A percentile compares a stretch with the other conserved stretches of the same genome.
Conservation (phyloP, 2,797 vertebrate genomes). For the Hylomyscus alleni region DNA sequence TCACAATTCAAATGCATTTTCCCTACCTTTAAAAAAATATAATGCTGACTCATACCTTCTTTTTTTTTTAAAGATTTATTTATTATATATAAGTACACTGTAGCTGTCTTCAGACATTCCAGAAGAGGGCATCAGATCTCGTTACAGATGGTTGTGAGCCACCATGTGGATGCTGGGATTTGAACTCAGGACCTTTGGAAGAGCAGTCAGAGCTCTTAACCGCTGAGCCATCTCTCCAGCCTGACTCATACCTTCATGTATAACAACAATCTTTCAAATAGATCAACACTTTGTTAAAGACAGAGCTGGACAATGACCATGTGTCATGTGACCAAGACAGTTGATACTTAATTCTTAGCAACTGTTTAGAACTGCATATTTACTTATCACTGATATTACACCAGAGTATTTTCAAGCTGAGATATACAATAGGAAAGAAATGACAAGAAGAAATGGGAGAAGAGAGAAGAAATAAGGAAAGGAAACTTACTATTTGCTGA, state of each 20-base stretch:
- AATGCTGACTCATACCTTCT: background rate
- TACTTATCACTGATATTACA: background rate
- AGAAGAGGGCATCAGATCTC: too few species aligned
- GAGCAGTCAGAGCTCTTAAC: too few species aligned
- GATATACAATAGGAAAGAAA: slow-evolving; percentile 31
- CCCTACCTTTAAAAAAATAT: background rate
- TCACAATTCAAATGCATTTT: slow-evolving; percentile 55
- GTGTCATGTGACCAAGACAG: slow-evolving; percentile 24
- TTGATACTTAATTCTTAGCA: slow-evolving; percentile 30
- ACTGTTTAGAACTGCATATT: background rate
- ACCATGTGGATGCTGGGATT: too few species aligned
- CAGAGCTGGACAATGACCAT: slow-evolving; percentile 41
- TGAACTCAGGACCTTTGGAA: too few species aligned
- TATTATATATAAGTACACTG: too few species aligned
- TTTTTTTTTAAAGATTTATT: too few species aligned
- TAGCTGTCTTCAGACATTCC: too few species aligned
- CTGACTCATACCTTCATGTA: background rate
- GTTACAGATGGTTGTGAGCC: too few species aligned
- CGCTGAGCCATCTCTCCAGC: too few species aligned
- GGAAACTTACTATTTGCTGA: slow-evolving; percentile 38
- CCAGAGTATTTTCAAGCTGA: background rate
- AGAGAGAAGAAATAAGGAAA: background rate
- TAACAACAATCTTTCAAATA: slow-evolving; percentile 48
- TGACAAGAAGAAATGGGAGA: background rate
- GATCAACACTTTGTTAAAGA: background rate